Conservation (phyloP, 1,140 invertebrate species). For the Colletes gigas region DNA sequence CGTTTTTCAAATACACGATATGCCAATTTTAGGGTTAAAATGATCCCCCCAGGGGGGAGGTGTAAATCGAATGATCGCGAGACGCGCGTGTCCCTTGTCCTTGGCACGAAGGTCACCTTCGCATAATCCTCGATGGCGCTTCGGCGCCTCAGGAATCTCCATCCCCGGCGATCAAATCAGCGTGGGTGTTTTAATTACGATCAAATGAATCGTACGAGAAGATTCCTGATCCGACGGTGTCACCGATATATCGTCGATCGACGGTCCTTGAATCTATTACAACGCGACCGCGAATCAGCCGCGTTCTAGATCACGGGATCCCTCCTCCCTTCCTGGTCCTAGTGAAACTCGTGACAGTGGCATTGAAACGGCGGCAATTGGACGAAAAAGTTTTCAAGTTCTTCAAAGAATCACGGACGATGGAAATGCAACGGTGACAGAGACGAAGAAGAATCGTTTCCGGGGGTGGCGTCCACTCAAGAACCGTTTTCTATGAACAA, state of each 20-base stretch:
- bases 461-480: background rate
- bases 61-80: too few species aligned
- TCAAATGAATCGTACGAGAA: constrained; percentile 45
- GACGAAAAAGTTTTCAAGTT: background rate
- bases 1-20: too few species aligned
- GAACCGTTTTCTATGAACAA: background rate
- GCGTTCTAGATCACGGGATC: constrained; percentile 20
- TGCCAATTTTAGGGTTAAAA: too few species aligned
- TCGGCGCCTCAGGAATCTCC: constrained; percentile 48
- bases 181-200: constrained; percentile 68
- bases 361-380: background rate
- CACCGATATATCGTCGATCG: constrained; percentile 41
- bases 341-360: constrained; percentile 9
- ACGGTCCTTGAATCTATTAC: constrained; percentile 41
- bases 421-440: background rate
- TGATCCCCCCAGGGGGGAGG: too few species aligned
- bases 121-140: constrained; percentile 39
- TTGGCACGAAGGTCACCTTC: constrained; percentile 42
- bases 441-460: background rate
- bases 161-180: constrained; percentile 56
- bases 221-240: constrained; percentile 42
- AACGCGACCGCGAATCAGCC: constrained; percentile 2
- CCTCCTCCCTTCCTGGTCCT: too few species aligned
- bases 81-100: background rate
- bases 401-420: background rate